phyloP scores from a whole-genome alignment of 2,797 vertebrate species.

The Clarias laeviceps region DNA sequence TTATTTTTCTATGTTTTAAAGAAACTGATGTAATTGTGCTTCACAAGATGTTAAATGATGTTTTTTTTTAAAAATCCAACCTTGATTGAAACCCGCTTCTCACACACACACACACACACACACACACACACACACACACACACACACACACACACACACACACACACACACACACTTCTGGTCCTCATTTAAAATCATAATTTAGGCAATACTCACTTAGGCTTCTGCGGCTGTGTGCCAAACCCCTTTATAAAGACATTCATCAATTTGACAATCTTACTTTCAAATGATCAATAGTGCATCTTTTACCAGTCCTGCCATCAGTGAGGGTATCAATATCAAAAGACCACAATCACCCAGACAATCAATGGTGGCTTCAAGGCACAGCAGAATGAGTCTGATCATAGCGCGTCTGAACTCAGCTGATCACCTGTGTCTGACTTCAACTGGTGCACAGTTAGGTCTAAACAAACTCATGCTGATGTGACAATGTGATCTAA shows the following conservation, averaged over 20 bases:
- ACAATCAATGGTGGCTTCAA: constrained; percentile 77
- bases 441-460: constrained; percentile 73
- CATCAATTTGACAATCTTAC: constrained; percentile 70
- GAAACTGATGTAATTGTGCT: background rate
- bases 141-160: background rate
- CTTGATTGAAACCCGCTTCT: background rate
- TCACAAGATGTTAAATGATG: background rate
- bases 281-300: constrained; percentile 71
- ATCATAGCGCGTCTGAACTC: constrained; percentile 68
- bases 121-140: constrained; percentile 1
- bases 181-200: constrained; percentile 18
- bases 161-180: constrained; percentile 6
- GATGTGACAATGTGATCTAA: constrained; percentile 40
- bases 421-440: constrained; percentile 65
- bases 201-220: constrained; percentile 1
- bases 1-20: background rate
- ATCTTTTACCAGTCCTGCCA: constrained; percentile 72
- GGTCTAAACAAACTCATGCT: constrained; percentile 74
- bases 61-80: background rate
- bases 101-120: background rate
- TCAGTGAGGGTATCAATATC: constrained; percentile 82
- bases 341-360: constrained; percentile 78
- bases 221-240: constrained; percentile 39
- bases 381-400: constrained; percentile 70
- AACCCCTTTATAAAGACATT: constrained; percentile 58